Conservation (phyloP, 2,888 invertebrate species). For the Agriopis leucophaearia region DNA sequence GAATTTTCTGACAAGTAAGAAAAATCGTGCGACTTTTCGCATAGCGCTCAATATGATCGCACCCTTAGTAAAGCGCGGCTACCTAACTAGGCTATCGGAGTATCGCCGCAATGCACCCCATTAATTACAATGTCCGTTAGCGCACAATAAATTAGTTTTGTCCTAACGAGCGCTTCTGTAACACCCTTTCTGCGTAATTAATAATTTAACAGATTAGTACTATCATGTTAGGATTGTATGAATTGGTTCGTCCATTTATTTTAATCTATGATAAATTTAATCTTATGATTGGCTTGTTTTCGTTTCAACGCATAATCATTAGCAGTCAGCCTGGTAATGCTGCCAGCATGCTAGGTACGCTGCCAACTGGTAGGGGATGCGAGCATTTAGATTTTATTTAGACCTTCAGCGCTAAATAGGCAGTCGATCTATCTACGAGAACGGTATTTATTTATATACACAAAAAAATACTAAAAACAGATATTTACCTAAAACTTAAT, state of each 20-base stretch:
- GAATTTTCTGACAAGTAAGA: neutral
- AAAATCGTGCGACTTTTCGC: neutral
- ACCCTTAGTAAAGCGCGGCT: slow-evolving; percentile 37
- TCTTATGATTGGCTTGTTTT: no score
- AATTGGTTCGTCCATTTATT: neutral
- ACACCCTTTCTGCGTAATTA: slow-evolving; percentile 42
- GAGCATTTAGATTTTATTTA: no score
- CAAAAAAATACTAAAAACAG: no score
- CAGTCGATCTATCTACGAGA: no score
- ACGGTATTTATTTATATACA: no score
- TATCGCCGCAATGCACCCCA: slow-evolving; percentile 71
- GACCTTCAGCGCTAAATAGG: no score
- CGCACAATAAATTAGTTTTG: slow-evolving; percentile 67
- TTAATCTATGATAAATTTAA: no score
- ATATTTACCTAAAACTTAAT: no score
- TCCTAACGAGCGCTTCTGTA: slow-evolving; percentile 55
- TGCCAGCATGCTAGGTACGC: no score
- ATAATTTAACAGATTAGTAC: slow-evolving; percentile 18
- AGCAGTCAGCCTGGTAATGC: no score
- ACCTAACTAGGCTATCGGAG: slow-evolving; percentile 71
- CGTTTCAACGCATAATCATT: no score
- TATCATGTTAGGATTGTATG: neutral
- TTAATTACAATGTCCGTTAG: slow-evolving; percentile 74
- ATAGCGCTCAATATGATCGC: neutral
- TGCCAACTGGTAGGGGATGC: no score